These are phyloP conservation scores for Platysternon megacephalum DNA, from an alignment of 2,113 vertebrate species.

Conservation along the genomic window DNA sequence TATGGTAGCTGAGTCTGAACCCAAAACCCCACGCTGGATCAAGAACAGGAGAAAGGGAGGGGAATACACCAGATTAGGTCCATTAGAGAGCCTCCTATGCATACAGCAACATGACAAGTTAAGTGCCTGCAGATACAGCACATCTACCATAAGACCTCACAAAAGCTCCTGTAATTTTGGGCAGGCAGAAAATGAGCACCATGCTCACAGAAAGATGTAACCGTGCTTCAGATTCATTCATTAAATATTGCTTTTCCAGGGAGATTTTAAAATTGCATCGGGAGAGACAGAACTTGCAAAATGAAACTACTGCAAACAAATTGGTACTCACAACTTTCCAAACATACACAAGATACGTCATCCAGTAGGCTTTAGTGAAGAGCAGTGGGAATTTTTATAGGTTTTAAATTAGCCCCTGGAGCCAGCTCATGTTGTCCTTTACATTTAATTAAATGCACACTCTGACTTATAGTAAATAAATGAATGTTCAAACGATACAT, in stretches of 20 bases:
- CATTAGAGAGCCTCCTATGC: background rate
- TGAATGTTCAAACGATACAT: background rate
- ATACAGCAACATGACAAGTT: accelerated
- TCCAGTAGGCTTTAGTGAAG: conserved; percentile 5
- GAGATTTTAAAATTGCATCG: conserved; percentile 9
- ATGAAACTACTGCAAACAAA: background rate
- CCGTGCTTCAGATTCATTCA: background rate
- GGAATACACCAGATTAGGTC: background rate
- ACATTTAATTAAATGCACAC: conserved; percentile 29
- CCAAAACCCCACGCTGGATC: background rate
- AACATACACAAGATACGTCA: background rate
- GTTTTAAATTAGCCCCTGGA: background rate
- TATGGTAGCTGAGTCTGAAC: background rate
- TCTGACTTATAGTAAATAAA: conserved; percentile 20
- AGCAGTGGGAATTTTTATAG: conserved; percentile 1
- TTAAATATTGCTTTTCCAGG: background rate
- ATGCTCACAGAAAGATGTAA: background rate
- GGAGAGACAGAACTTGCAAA: conserved; percentile 41
- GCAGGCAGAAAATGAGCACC: background rate
- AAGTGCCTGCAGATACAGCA: background rate
- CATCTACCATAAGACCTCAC: background rate
- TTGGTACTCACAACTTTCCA: conserved; percentile 25
- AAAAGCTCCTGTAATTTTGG: background rate
- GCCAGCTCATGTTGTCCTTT: conserved; percentile 27
- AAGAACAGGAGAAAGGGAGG: background rate